Evolutionary conservation across 30 jellyfish, hydroid and myxozoan genomes (phyloP).

Genomic region (Aurelia aurita): DNA sequence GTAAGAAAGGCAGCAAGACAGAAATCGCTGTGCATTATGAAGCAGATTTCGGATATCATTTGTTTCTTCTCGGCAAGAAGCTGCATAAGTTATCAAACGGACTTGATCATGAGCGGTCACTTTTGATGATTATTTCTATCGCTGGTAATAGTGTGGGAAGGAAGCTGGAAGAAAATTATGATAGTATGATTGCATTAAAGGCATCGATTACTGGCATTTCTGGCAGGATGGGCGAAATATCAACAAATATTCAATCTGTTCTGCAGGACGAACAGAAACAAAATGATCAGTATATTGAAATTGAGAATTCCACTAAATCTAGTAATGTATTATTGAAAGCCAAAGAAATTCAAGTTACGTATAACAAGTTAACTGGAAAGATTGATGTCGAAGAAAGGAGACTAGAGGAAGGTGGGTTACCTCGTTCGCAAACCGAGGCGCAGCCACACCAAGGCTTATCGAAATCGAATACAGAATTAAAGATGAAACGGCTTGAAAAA

Average conservation of each 20-base stretch:
- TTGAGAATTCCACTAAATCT: background rate
- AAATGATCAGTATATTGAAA: background rate
- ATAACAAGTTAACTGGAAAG: background rate
- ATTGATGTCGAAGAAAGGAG: background rate
- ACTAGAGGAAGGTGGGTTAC: background rate
- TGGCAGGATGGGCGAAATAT: conserved; percentile 2
- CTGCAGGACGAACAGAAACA: background rate
- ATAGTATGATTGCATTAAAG: conserved; percentile 39
- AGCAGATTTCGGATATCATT: conserved; percentile 24
- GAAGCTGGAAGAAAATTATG: conserved; percentile 36
- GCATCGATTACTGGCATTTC: conserved; percentile 23
- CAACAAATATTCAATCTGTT: background rate
- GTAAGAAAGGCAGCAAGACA: conserved; percentile 41
- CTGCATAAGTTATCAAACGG: background rate
- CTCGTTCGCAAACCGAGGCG: background rate
- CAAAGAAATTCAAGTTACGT: background rate
- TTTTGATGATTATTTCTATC: background rate
- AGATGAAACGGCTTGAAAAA: conserved; percentile 47
- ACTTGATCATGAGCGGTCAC: background rate
- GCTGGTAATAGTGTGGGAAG: conserved; percentile 1
- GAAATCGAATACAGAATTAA: background rate
- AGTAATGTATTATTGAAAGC: background rate
- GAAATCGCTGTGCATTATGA: conserved; percentile 24
- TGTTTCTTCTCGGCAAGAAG: conserved; percentile 2
- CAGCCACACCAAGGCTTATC: background rate